Evolutionary conservation across 2,113 vertebrate species (phyloP).

Genomic region (Charina bottae): DNA sequence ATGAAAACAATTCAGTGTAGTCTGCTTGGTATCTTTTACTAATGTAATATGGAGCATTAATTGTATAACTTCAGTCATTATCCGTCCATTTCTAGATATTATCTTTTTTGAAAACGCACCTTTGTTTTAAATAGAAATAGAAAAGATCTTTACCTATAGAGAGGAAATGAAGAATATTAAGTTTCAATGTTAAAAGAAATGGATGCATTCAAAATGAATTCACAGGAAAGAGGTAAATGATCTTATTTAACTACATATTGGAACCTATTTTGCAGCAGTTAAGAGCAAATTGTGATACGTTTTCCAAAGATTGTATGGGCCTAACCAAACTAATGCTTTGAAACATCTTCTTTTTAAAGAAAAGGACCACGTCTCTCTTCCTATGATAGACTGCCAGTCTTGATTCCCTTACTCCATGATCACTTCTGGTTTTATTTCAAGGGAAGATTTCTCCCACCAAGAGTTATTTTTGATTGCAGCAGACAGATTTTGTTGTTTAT

Average conservation of each 20-base stretch:
- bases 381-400: background rate
- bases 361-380: background rate
- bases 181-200: background rate
- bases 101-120: background rate
- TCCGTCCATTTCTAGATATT: background rate
- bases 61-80: background rate
- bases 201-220: background rate
- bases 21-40: too few species aligned
- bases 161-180: background rate
- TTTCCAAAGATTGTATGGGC: background rate
- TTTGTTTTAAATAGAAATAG: background rate
- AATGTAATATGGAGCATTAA: background rate
- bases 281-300: background rate
- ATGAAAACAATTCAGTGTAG: background rate
- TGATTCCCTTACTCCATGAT: background rate
- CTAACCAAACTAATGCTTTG: background rate
- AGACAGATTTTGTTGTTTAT: too few species aligned
- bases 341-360: background rate
- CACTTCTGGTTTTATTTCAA: background rate
- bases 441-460: background rate
- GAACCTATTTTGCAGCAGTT: background rate
- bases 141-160: background rate
- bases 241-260: slow-evolving; percentile 6
- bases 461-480: too few species aligned
- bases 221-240: background rate